Percentiles rank a stretch among this genome's conserved stretches.
These are phyloP conservation scores for Amblyjoppa proteus DNA, from an alignment of 2,888 invertebrate genomes.

Conservation along the genomic window DNA sequence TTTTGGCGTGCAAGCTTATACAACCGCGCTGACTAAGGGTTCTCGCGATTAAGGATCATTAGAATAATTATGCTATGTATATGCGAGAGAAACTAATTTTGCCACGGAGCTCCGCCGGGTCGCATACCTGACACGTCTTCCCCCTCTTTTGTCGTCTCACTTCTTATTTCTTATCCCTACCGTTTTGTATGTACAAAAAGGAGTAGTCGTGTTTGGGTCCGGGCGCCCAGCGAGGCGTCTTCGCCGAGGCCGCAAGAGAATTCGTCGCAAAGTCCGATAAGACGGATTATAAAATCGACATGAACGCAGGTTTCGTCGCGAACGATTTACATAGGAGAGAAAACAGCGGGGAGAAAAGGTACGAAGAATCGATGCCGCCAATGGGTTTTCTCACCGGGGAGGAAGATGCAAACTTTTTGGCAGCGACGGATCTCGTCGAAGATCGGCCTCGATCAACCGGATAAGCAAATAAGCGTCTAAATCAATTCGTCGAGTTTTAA, in stretches of 20 bases:
- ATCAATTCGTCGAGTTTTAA: slow-evolving; percentile 44
- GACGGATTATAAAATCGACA: slow-evolving; percentile 59
- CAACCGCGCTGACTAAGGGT: slow-evolving; percentile 60
- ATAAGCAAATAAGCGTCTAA: slow-evolving; percentile 25
- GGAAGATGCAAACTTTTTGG: background rate
- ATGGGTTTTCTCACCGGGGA: background rate
- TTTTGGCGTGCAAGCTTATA: slow-evolving; percentile 48
- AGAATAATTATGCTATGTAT: slow-evolving; percentile 68
- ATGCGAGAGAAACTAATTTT: slow-evolving; percentile 66
- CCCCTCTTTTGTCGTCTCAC: slow-evolving; percentile 53
- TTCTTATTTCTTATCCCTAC: slow-evolving; percentile 7
- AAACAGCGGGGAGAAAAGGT: background rate
- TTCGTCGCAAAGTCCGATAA: slow-evolving; percentile 62
- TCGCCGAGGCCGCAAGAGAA: slow-evolving; percentile 25
- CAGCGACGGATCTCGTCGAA: background rate
- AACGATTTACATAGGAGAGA: slow-evolving; percentile 28
- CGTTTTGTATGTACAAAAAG: slow-evolving; percentile 52
- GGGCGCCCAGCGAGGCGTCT: background rate
- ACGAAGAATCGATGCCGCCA: slow-evolving; percentile 42
- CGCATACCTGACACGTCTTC: slow-evolving; percentile 19
- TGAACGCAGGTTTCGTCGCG: slow-evolving; percentile 3
- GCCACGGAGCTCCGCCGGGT: slow-evolving; percentile 30
- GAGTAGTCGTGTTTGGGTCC: slow-evolving; percentile 47
- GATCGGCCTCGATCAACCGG: background rate
- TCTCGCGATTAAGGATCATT: slow-evolving; percentile 67